Percentiles rank a stretch among this genome's conserved stretches.
Evolutionary conservation across 2,113 vertebrate species (phyloP).

Genomic region (Petroica traversi): DNA sequence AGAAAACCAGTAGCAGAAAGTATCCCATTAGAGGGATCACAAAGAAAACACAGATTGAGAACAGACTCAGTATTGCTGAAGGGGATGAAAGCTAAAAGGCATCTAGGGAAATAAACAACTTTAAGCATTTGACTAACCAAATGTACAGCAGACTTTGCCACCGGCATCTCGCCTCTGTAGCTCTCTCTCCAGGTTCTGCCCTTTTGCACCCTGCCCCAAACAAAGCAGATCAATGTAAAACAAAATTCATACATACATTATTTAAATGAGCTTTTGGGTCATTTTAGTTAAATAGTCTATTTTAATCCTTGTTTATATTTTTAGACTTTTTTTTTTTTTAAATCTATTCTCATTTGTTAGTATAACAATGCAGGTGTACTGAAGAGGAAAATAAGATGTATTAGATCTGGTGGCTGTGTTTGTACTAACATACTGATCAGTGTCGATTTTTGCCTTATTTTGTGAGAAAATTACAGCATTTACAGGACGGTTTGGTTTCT

Average conservation of each 20-base stretch:
- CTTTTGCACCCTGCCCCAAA: background rate
- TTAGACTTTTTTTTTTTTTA: no score
- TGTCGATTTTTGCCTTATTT: background rate
- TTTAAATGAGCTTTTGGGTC: background rate
- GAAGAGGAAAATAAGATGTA: background rate
- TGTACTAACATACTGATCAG: background rate
- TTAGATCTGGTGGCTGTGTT: background rate
- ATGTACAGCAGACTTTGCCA: background rate
- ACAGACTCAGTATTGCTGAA: background rate
- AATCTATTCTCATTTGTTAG: background rate
- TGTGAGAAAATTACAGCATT: background rate
- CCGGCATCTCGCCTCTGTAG: rapidly evolving
- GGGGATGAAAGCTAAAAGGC: background rate
- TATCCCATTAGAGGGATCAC: background rate
- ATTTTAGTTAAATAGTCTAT: background rate
- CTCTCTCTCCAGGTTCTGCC: background rate
- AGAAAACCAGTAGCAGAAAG: background rate
- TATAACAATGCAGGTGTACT: background rate
- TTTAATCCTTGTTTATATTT: background rate
- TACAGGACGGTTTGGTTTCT: background rate
- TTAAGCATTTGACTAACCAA: constrained; percentile 1
- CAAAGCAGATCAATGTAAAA: background rate
- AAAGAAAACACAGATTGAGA: background rate
- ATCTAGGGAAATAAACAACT: background rate
- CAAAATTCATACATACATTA: background rate